Percentiles rank a stretch among this genome's conserved stretches.
These are phyloP conservation scores for Synchiropus splendidus DNA, from an alignment of 2,113 vertebrate genomes.

Conservation along the genomic window DNA sequence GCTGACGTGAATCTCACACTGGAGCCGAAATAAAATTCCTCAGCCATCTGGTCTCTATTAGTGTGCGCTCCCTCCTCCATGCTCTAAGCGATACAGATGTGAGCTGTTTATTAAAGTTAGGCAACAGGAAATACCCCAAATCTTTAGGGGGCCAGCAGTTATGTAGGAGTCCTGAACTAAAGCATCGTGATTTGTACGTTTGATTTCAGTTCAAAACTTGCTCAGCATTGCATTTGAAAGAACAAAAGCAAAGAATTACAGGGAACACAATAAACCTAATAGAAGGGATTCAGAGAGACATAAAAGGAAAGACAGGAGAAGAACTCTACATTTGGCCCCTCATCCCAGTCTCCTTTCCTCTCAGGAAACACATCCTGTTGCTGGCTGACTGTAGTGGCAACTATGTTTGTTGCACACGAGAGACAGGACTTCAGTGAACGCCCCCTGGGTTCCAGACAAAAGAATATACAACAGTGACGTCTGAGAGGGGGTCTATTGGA, in stretches of 20 bases:
- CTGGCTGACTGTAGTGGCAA: constrained; percentile 68
- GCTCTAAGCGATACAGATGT: constrained; percentile 68
- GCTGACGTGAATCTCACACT: constrained; percentile 35
- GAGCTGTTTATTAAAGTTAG: constrained; percentile 67
- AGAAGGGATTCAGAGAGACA: constrained; percentile 38
- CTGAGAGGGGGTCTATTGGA: constrained; percentile 35
- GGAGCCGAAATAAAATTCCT: constrained; percentile 46
- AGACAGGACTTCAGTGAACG: constrained; percentile 47
- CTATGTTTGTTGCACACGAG: constrained; percentile 72
- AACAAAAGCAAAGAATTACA: background rate
- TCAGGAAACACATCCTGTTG: constrained; percentile 98
- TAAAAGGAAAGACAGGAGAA: constrained; percentile 55
- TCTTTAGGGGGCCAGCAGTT: constrained; percentile 53
- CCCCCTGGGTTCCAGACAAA: constrained; percentile 58
- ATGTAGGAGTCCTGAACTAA: no score
- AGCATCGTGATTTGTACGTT: no score
- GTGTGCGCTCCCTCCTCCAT: constrained; percentile 30
- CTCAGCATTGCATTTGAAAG: constrained; percentile 5
- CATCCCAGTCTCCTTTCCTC: constrained; percentile 75
- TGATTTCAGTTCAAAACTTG: constrained; percentile 6
- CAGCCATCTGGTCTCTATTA: constrained; percentile 67
- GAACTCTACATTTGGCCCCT: constrained; percentile 64
- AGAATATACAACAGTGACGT: constrained; percentile 55
- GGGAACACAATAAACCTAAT: constrained; percentile 10
- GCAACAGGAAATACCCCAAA: constrained; percentile 75